A percentile compares a stretch with the other conserved stretches of the same genome.
Evolutionary conservation across 2,113 vertebrate genomes (phyloP).

Genomic region (Tenrec ecaudatus): DNA sequence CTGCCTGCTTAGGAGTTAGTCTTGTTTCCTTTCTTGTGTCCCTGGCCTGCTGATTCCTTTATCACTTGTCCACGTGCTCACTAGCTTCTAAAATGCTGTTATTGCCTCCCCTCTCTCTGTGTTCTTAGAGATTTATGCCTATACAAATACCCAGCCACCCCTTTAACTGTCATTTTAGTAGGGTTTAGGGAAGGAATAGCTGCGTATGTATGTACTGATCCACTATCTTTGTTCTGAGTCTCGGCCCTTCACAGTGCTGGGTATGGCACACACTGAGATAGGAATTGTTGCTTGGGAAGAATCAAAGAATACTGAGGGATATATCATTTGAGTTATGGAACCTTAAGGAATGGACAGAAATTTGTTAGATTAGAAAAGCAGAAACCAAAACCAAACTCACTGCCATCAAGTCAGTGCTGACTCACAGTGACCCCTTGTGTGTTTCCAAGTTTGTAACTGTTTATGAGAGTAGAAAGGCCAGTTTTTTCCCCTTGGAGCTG

Average conservation of each 20-base stretch:
- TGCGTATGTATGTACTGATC: too few relatives aligned
- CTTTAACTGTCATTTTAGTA: background rate
- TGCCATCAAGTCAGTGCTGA: too few relatives aligned
- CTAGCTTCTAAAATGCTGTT: background rate
- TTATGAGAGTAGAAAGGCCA: too few relatives aligned
- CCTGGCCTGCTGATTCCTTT: background rate
- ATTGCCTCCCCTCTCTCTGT: background rate
- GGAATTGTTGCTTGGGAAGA: constrained; percentile 30
- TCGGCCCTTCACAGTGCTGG: background rate
- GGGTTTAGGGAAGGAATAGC: background rate
- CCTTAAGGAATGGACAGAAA: background rate
- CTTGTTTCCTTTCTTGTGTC: background rate
- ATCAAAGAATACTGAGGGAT: constrained; percentile 9
- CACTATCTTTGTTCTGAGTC: constrained; percentile 1
- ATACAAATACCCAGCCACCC: background rate
- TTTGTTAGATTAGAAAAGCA: constrained; percentile 31
- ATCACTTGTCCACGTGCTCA: background rate
- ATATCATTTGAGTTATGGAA: background rate
- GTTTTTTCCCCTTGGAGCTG: too few relatives aligned
- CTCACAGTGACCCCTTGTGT: too few relatives aligned
- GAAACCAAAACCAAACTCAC: background rate
- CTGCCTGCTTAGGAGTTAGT: background rate
- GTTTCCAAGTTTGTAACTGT: too few relatives aligned
- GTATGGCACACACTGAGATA: background rate
- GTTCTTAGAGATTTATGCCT: background rate